These are phyloP conservation scores for Mus spicilegus DNA, from an alignment of 2,113 vertebrate species.

Conservation along the genomic window DNA sequence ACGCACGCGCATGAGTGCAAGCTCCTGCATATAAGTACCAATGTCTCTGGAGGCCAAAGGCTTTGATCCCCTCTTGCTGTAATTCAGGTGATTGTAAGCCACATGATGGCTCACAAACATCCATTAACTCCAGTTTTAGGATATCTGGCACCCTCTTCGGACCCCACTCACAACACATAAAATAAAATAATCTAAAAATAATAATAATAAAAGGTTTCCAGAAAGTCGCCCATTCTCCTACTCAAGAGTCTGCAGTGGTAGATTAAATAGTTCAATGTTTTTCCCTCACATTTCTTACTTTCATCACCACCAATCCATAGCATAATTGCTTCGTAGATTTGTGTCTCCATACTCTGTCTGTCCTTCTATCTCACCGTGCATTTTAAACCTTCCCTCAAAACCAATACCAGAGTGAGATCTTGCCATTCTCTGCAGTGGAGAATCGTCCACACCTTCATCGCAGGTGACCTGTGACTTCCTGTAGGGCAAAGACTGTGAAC, in stretches of 20 bases:
- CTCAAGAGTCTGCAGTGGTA: background rate
- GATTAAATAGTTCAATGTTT: background rate
- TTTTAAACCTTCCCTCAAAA: background rate
- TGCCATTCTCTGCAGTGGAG: background rate
- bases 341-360: background rate
- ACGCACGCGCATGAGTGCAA: rapidly evolving
- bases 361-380: background rate
- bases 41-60: background rate
- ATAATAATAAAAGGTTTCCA: background rate
- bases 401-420: background rate
- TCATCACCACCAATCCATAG: background rate
- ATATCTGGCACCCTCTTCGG: background rate
- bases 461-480: background rate
- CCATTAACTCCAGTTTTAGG: background rate
- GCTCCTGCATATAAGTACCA: background rate
- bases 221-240: background rate
- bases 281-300: too few species aligned
- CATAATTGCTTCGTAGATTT: background rate
- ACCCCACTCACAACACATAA: background rate
- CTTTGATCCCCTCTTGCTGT: background rate
- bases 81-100: background rate
- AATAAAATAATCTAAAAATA: background rate
- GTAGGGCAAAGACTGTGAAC: background rate
- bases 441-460: background rate
- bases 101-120: background rate